Base-by-base conservation (phyloP, 2,888 invertebrate species). In the Tenthredo livida region DNA sequence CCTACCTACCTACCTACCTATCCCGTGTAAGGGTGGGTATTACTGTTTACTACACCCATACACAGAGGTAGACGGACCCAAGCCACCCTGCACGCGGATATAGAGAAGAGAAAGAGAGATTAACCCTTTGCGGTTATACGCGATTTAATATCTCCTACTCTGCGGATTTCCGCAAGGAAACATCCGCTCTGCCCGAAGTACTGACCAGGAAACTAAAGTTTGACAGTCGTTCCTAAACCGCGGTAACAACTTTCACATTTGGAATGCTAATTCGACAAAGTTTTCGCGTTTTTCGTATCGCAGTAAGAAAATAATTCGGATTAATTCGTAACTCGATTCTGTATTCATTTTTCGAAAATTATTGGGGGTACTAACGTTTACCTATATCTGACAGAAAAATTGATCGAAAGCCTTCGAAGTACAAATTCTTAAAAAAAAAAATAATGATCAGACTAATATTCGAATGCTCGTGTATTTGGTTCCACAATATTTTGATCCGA, bases 121-220 rank as follows among this genome's bases (percentile, higher is more conserved):
- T 92, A 91, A 90, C 90, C 90, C 91, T 91, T 91, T 91, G 90
- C 90, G 84, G 89, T 75, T 89, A 40, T 21, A 89, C 87, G 87
- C 90, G 91, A 91, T 91, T 92, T 90, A 92, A 92, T 92, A 91
- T 91, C 89, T 88, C 87, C 86, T 89, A 87, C 88, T 90, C 90
- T 12, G 73, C 21, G 43, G 73, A 40, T 77, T 33, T 12, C 77
- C 50, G 77, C 77, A 50, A 77, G 25, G 77, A 54, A 77, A 77
- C 29, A 54, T 50, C 33, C 54, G 54, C n/a, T 33, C n/a, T 43
- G 12, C 21, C 21, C 5, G 3, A 47, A 15, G 12, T n/a, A 15
- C 21, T n/a, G 29, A 21, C 33, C 77, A 33, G 80, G 25, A 65
- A 25, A 73, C 43, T 4, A 80, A 80, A 80, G 61, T 80, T 80